Base-by-base conservation (phyloP, 2,888 invertebrate species). In the Graphium colonna region DNA sequence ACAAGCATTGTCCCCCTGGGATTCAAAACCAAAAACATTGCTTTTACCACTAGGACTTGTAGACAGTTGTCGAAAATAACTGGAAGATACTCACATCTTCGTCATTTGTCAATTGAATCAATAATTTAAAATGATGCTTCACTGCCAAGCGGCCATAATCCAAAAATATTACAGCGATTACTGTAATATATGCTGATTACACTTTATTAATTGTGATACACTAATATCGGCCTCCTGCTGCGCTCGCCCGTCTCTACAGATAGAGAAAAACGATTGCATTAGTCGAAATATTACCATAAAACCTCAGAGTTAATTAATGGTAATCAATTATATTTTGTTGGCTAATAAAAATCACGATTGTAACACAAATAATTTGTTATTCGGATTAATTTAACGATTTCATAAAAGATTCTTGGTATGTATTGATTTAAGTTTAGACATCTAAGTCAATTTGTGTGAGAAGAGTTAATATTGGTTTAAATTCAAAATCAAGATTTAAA, bases 211-310 rank as follows among this genome's bases (percentile, higher is more conserved):
- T 43, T 48, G 12, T 43, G 16, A 51, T 53, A 31, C 50, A 55
- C 41, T 51, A 50, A 47, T 48, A 44, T 38, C 41, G 28, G 31
- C 44, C 51, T 33, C 55, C 58, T 45, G 53, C 51, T 42, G 53
- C 45, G 58, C 48, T 13, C 16, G 9, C 28, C 38, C 47, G 51
- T 39, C 21, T 52, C 39, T n/a, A 15, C 46, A 45, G 39, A 42
- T 40, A 42, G 43, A 53, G 51, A 53, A 45, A 49, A 53, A 58
- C 50, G 55, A 40, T 49, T 53, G 33, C 50, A 58, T 53, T 51
- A 53, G 45, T 55, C 17, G 48, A 53, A 53, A 53, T 56, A 58
- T 55, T 53, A 51, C 36, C 55, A 38, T 52, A 36, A 36, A 47
- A 48, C 38, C 9, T 40, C 41, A 42, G 36, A 28, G 13, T 26